Base-by-base conservation (phyloP, 2,888 invertebrate species). In the Diplazon laetatorius region DNA sequence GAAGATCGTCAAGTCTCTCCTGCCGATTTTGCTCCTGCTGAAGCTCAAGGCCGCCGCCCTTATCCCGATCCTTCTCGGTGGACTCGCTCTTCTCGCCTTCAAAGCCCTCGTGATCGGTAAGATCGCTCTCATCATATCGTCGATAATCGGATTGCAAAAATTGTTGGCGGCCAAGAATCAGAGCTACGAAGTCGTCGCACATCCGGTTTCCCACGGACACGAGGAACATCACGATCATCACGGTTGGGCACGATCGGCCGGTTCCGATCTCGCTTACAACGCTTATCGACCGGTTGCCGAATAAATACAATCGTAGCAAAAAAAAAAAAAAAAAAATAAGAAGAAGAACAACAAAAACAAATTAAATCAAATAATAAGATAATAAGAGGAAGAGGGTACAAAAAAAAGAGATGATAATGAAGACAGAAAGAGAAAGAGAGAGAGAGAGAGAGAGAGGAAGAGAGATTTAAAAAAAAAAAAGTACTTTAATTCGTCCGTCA, bases 41-140 rank as follows among this genome's bases (percentile, higher is more conserved):
- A 95, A 96, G 88, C 91, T 97, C 90, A 97, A 97, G 92, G 95
- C 94, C 75, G 95, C 95, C 82, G 94, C 95, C 35, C 92, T 97
- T 81, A 94, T 96, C 85, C 96, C 96, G 35, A 92, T 97, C 83
- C 94, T 95, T 86, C 93, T 97, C 74, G 97, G 95, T 83, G 93
- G 92, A 84, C 94, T 97, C 86, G 96, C 96, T 69, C 93, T 97
- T 80, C 93, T 96, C 55, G 96, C 96, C 48, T 94, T 97, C 93
- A 97, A 97, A 93, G 97, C 97, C 80, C 93, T 97, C 83, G 92
- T 96, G 87, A 93, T 97, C 84, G 96, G 96, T 85, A 97, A 97
- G 93, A 94, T 97, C 79, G 96, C 97, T 2, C 93, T 97, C 20
- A 92, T 96, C 70, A 94, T 97, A 81, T 94, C 96, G 65, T 94